Percentiles rank a stretch among this genome's conserved stretches.
phyloP scores from a whole-genome alignment of 2,113 vertebrate genomes.

The Cottus gobio region DNA sequence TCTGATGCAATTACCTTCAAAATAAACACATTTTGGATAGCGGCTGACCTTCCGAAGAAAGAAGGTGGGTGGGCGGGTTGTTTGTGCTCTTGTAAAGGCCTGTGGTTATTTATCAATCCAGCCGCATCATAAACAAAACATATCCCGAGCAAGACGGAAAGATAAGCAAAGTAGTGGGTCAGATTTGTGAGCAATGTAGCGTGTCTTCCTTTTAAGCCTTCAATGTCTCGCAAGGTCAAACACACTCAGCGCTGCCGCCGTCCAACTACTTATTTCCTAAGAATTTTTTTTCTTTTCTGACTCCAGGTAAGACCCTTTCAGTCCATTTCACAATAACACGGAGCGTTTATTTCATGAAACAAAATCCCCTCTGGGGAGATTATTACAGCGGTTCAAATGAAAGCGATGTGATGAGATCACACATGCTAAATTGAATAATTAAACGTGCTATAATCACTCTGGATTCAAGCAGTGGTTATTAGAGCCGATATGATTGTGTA shows the following conservation, averaged over 20 bases:
- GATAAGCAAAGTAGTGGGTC: slow-evolving; percentile 10
- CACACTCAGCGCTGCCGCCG: background rate
- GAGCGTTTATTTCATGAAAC: slow-evolving; percentile 46
- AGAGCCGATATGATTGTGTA: slow-evolving; percentile 42
- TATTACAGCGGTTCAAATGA: slow-evolving; percentile 46
- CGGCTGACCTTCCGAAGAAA: slow-evolving; percentile 63
- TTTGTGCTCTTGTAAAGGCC: slow-evolving; percentile 6
- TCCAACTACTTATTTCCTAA: slow-evolving; percentile 29
- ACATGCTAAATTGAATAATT: slow-evolving; percentile 62
- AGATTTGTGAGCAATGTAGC: background rate
- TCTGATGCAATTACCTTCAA: slow-evolving; percentile 74
- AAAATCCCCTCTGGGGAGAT: slow-evolving; percentile 31
- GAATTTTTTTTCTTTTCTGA: slow-evolving; percentile 18
- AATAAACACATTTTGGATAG: slow-evolving; percentile 72
- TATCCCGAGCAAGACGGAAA: background rate
- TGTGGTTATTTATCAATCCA: slow-evolving; percentile 43
- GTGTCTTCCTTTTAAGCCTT: slow-evolving; percentile 4
- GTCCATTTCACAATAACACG: slow-evolving; percentile 28
- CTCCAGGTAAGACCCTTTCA: background rate
- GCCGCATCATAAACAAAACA: slow-evolving; percentile 33
- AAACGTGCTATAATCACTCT: slow-evolving; percentile 40
- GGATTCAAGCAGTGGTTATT: slow-evolving; percentile 47
- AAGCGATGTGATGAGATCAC: slow-evolving; percentile 58
- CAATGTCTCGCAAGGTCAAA: slow-evolving; percentile 24
- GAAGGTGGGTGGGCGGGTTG: slow-evolving; percentile 31